Evolutionary conservation across 2,888 invertebrate genomes (phyloP).

Genomic region (Ophion slaviceki): DNA sequence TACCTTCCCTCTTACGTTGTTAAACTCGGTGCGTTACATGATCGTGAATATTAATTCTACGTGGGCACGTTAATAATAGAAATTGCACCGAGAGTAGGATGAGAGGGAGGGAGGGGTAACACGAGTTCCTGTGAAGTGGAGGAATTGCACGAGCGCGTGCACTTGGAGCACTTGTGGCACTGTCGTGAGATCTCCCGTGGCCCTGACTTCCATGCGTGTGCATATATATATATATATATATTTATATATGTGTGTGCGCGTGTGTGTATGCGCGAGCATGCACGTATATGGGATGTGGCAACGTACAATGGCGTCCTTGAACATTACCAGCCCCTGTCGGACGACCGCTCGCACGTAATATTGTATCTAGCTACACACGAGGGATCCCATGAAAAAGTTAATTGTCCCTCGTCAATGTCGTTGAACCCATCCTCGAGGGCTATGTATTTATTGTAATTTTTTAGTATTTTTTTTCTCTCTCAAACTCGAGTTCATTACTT

Average conservation of each 20-base stretch:
- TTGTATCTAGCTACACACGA: conserved; percentile 3
- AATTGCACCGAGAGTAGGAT: conserved; percentile 33
- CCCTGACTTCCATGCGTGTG: conserved; percentile 28
- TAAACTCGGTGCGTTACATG: conserved; percentile 48
- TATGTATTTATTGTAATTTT: neutral
- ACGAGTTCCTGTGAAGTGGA: conserved; percentile 48
- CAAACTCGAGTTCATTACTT: no score
- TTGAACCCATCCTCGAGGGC: conserved; percentile 20
- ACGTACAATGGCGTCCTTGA: conserved; percentile 63
- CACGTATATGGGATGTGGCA: conserved; percentile 18
- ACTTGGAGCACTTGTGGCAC: conserved; percentile 37
- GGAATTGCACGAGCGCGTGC: conserved; percentile 45
- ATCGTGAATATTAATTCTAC: conserved; percentile 56
- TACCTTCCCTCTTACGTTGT: neutral
- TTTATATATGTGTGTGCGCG: neutral
- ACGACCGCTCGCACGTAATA: conserved; percentile 50
- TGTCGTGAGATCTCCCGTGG: conserved; percentile 57
- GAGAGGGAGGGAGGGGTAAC: conserved; percentile 9
- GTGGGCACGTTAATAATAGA: conserved; percentile 59
- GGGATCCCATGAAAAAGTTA: conserved; percentile 37
- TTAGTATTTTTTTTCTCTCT: neutral
- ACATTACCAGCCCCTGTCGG: conserved; percentile 36
- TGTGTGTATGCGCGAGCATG: neutral
- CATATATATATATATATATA: neutral
- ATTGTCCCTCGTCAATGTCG: conserved; percentile 36